Evolutionary conservation across 2,888 invertebrate genomes (phyloP), one percentile per base, ranked within the genome.

Genomic region (Limenitis camilla): DNA sequence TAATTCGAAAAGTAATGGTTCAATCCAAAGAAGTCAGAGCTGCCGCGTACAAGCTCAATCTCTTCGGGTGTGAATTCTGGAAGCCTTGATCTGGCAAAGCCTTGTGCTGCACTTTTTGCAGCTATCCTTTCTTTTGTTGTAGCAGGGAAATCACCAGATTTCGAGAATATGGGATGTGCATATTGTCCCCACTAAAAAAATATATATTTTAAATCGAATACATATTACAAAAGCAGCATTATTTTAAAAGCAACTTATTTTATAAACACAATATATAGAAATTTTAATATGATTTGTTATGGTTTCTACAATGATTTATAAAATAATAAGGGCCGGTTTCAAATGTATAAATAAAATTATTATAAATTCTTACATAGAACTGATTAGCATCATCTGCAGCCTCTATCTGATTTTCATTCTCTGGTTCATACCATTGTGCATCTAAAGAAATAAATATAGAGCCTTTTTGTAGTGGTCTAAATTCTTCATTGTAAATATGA

Each of bases 1-100:
- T 56, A 54, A 5, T 11, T 69, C 1, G 88, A 74, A 0, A 90
- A 89, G 67, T 93, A 94, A 55, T 90, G 88, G 63, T 93, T 93
- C n/a, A 93, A 69, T 9, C 92, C 69, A 6, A 71, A 68, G 55
- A 67, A 68, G 52, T 74, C 74, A 0, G 69, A 62, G 8, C 64
- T 64, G 1, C 74, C 75, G 31, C 61, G 64, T 4, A 75, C 55
- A 30, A 63, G 66, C 5, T 63, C 60, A 5, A 69, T 59, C 71
- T 88, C 84, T 45, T 76, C 71, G 6, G 61, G 53, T 1, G 80
- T 78, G 52, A 88, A 82, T 45, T 66, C 66, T 2, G 87, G 87
- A 27, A 88, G 63, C 19, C 85, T 65, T 0, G 88, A 86, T 42
- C 69, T 56, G 0, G 62, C 55, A 48, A 71, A 78, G 1, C 84